These are phyloP conservation scores for Zoanthus gigantus DNA, from an alignment of 92 coral and sea anemone genomes.

Conservation along the genomic window DNA sequence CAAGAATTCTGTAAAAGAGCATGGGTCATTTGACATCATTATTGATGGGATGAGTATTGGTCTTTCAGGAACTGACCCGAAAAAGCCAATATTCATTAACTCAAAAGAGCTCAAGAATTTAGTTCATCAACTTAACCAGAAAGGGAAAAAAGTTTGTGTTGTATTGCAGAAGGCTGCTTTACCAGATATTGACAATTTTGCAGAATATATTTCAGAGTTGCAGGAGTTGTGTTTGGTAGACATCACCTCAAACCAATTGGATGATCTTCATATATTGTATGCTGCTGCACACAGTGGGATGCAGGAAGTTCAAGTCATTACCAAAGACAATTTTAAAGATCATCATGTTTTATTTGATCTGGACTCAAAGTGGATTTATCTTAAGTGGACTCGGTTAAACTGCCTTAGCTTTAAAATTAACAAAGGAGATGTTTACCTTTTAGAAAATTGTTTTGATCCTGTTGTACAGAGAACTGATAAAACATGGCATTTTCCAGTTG, in stretches of 20 bases:
- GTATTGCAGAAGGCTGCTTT: slow-evolving; percentile 68
- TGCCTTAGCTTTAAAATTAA: slow-evolving; percentile 66
- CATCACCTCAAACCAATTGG: slow-evolving; percentile 35
- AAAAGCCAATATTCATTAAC: slow-evolving; percentile 55
- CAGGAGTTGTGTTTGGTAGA: slow-evolving; percentile 41
- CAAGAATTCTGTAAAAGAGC: slow-evolving; percentile 49
- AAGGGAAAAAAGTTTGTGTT: slow-evolving; percentile 78
- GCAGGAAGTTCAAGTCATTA: slow-evolving; percentile 68
- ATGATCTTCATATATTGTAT: slow-evolving; percentile 86
- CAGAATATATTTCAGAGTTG: slow-evolving; percentile 50
- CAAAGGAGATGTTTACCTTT: slow-evolving; percentile 49
- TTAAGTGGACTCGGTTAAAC: slow-evolving; percentile 89
- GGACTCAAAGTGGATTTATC: slow-evolving; percentile 67
- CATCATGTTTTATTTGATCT: slow-evolving; percentile 78
- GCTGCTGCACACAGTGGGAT: slow-evolving; percentile 86
- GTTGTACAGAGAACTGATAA: slow-evolving; percentile 79
- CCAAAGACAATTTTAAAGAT: slow-evolving; percentile 89
- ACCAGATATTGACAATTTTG: slow-evolving; percentile 49
- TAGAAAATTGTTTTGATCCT: slow-evolving; percentile 80
- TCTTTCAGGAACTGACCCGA: slow-evolving; percentile 56
- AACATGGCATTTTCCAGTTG: slow-evolving; percentile 87
- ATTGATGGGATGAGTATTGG: slow-evolving; percentile 97
- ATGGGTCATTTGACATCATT: slow-evolving; percentile 84
- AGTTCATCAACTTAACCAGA: slow-evolving; percentile 56
- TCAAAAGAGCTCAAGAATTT: slow-evolving; percentile 58